These are phyloP conservation scores for Thymelicus lineola DNA, from an alignment of 2,888 invertebrate species.

Conservation along the genomic window DNA sequence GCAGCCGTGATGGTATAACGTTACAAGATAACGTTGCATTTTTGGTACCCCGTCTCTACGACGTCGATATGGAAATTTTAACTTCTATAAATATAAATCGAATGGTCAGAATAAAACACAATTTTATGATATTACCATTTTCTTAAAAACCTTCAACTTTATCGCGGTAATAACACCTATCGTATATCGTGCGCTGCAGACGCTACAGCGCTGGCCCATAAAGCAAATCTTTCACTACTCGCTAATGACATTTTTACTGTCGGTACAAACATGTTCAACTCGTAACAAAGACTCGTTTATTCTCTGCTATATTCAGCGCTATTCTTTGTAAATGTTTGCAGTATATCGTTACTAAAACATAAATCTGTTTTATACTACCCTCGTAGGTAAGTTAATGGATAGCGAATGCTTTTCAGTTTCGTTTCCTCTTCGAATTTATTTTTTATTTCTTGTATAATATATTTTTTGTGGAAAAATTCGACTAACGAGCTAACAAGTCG, in stretches of 20 bases:
- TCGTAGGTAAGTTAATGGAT: conserved; percentile 14
- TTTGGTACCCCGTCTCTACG: no score
- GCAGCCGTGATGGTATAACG: no score
- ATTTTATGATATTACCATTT: background rate
- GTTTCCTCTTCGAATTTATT: background rate
- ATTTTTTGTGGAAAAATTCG: no score
- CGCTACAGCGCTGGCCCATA: conserved; percentile 12
- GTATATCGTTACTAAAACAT: conserved; percentile 3
- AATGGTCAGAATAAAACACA: no score
- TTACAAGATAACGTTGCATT: no score
- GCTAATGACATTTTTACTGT: conserved; percentile 29
- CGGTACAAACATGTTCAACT: conserved; percentile 18
- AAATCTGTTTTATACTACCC: conserved; percentile 8
- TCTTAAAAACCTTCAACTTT: conserved; percentile 10
- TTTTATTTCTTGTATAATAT: background rate
- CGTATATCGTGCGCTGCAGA: background rate
- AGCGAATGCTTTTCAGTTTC: background rate
- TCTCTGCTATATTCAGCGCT: conserved; percentile 2
- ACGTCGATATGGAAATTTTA: no score
- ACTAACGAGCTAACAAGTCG: no score
- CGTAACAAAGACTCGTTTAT: conserved; percentile 23
- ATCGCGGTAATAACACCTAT: background rate
- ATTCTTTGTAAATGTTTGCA: conserved; percentile 7
- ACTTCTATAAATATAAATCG: no score
- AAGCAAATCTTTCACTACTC: conserved; percentile 16